Conservation (phyloP, 2,888 invertebrate genomes). For the Trichogramma evanescens region DNA sequence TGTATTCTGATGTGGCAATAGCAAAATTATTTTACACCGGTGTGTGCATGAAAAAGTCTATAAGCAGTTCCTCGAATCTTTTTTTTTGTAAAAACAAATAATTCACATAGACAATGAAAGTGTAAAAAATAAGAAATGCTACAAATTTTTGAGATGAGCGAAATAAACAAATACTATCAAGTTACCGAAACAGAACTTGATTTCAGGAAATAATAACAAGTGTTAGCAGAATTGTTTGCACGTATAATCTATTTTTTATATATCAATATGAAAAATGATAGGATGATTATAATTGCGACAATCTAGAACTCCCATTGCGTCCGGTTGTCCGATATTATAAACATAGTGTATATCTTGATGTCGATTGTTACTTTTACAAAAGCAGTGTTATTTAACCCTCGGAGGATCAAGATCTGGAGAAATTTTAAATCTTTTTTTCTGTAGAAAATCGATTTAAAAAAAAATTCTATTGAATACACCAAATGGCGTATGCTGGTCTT, state of each 20-base stretch:
- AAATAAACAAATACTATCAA: constrained; percentile 5
- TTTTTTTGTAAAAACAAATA: neutral
- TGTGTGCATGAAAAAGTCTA: constrained; percentile 12
- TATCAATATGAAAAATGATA: constrained; percentile 19
- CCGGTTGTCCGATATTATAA: constrained; percentile 19
- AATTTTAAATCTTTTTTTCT: no score
- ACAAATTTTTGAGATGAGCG: constrained; percentile 4
- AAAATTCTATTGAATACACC: no score
- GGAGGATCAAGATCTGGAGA: no score
- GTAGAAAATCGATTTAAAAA: no score
- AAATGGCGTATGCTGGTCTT: no score
- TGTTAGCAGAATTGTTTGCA: constrained; percentile 13
- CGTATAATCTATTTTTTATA: constrained; percentile 26
- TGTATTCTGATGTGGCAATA: constrained; percentile 9
- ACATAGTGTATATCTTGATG: no score
- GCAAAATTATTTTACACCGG: constrained; percentile 9
- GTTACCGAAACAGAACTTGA: constrained; percentile 10
- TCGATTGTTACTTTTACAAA: no score
- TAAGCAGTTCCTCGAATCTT: constrained; percentile 12
- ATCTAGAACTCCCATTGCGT: constrained; percentile 38
- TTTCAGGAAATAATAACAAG: constrained; percentile 10
- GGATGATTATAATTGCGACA: constrained; percentile 34
- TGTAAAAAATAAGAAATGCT: constrained; percentile 2
- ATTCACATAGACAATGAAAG: constrained; percentile 9
- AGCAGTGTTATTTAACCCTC: no score